These are phyloP conservation scores for Strongylocentrotus purpuratus DNA, from an alignment of 35 echinoderm and acorn worm genomes.

Conservation along the genomic window DNA sequence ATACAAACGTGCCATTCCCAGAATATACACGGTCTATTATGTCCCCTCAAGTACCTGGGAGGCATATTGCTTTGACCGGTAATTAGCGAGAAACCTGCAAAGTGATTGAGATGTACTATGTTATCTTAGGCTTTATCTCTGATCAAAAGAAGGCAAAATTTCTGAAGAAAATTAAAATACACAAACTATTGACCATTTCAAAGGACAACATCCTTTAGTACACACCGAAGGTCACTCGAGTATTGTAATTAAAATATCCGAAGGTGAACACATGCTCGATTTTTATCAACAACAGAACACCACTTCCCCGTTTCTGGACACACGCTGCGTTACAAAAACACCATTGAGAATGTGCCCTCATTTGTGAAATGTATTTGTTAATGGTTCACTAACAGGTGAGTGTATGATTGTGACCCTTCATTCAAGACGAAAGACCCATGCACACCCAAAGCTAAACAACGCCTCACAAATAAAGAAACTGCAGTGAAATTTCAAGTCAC, in stretches of 20 bases:
- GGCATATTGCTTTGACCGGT: background rate
- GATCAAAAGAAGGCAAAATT: background rate
- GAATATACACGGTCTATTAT: background rate
- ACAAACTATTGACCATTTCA: background rate
- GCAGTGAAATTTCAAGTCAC: background rate
- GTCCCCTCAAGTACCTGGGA: background rate
- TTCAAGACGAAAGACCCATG: background rate
- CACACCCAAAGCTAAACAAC: background rate
- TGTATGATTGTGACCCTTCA: background rate
- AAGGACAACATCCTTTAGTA: background rate
- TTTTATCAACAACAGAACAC: background rate
- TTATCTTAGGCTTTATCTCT: background rate
- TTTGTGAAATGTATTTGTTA: constrained; percentile 14
- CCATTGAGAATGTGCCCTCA: background rate
- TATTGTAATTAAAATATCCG: background rate
- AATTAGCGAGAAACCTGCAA: too few relatives aligned
- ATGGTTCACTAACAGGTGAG: background rate
- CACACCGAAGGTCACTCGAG: background rate
- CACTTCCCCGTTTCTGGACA: background rate
- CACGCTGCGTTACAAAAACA: constrained; percentile 35
- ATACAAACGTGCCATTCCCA: background rate
- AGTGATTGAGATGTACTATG: background rate
- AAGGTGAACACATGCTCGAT: background rate
- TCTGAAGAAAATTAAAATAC: background rate
- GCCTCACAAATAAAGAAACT: background rate